Evolutionary conservation across 2,113 vertebrate species (phyloP), one percentile per base, ranked within the genome.

Genomic region (Agelaius tricolor): DNA sequence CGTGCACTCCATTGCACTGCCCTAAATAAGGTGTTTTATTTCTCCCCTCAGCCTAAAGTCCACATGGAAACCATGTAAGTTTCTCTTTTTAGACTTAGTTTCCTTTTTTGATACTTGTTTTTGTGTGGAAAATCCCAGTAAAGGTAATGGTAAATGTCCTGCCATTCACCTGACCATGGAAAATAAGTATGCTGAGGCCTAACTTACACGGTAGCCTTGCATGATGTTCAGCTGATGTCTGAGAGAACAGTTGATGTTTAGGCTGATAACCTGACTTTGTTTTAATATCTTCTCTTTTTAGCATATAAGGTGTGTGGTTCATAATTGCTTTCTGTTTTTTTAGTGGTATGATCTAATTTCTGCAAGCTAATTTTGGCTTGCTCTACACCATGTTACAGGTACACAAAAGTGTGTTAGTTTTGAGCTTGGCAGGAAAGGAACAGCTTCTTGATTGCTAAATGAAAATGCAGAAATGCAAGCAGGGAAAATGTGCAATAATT

Each of bases 121-220:
- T 76, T 93, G 22, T 84, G 74, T 93, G 90, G 89, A 93, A 89
- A 93, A 91, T 92, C 87, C 58, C 86, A 55, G 68, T 59, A 11
- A 46, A 58, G 35, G 49, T 67, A 43, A 27, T 10, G 55, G 31
- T 44, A 30, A 66, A 47, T 35, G 41, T 67, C 67, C 18, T 83
- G 5, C 44, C 3, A 3, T 73, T 91, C 67, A 18, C 5, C 0
- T 33, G 41, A 41, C 54, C 12, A 2, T 12, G 24, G 52, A 28
- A 46, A 84, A 20, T 67, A 33, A 17, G 11, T 47, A 10, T 69
- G 18, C 44, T 19, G 15, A 47, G 35, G 52, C 27, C 11, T 30
- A 7, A 26, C n/a, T 54, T 23, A 1, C 10, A 12, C 7, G 0
- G 52, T 30, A 55, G 66, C 37, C 61, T 65, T 72, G 35, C 20